Evolutionary conservation across 2,797 vertebrate species (phyloP).

Genomic region (Hyperoplus lanceolatus): DNA sequence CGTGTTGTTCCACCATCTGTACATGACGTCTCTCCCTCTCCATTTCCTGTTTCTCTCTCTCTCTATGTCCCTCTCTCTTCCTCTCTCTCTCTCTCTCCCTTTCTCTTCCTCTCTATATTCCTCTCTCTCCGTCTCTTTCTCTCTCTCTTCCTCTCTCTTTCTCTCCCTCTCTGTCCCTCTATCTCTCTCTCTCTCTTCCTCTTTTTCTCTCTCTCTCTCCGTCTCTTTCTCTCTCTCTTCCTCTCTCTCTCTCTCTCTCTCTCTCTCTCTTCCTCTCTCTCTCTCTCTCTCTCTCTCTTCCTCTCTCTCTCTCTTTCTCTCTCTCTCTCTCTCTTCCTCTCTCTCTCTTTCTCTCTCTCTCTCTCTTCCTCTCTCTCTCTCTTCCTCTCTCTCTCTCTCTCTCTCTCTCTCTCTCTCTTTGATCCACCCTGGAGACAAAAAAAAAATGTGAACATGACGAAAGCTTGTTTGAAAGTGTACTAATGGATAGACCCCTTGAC

Average conservation of each 20-base stretch:
- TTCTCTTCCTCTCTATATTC: too few species aligned
- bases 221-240: too few species aligned
- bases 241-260: neutral
- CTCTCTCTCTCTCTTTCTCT: neutral
- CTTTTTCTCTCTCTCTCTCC: too few species aligned
- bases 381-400: too few species aligned
- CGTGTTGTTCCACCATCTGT: neutral
- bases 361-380: too few species aligned
- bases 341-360: neutral
- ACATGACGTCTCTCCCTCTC: neutral
- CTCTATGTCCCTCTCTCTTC: neutral
- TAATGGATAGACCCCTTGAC: too few species aligned
- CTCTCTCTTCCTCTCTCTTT: too few species aligned
- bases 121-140: too few species aligned
- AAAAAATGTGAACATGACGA: neutral
- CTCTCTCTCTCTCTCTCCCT: neutral
- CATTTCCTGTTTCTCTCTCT: neutral
- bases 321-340: neutral
- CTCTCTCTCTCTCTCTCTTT: neutral
- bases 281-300: neutral
- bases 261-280: too few species aligned
- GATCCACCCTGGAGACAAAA: neutral
- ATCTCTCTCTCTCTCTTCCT: neutral
- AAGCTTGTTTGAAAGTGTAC: neutral
- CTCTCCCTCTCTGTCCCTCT: too few species aligned